Base-by-base conservation (phyloP, 2,113 vertebrate genomes). In the Dryoscopus gambensis region DNA sequence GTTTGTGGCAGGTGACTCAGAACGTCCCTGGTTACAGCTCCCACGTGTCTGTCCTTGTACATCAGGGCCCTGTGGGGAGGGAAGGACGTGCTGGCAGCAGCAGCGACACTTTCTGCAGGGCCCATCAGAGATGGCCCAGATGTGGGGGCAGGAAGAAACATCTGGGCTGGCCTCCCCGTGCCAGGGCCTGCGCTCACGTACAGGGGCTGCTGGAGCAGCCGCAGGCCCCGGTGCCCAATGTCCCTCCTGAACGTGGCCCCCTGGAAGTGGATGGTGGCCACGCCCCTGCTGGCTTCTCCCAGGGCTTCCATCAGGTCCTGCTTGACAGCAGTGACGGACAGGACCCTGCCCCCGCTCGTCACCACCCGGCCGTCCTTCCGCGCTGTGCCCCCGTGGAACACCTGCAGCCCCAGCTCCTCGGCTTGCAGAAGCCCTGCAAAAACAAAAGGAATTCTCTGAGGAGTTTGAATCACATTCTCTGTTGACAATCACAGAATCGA, bases 351-450 rank as follows among this genome's bases (percentile, higher is more conserved):
- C 2, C 99, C 99, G 5, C 92, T 98, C 15, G 98, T 98, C 37
- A 99, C 95, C 87, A 99, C 97, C 60, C 88, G 96, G 30, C 97
- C 98, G 1, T 98, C 98, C 79, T 97, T 98, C 69, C 98, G 93
- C 0, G 93, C 82, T 0, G 99, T 99, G 53, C 98, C 98, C 1
- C 98, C 98, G 5, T 99, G 99, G 97, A 99, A 99, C 50, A 99
- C 98, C 95, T 98, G 98, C 82, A 99, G 94, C 16, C 98, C 99
- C 78, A 93, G 68, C 33, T 98, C 98, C 93, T 97, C 40, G 24
- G 98, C 97, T 76, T 97, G 98, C 53, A 96, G 94, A 30, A 99
- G 92, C 21, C 98, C 99, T 99, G 83, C 62, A 60, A 37, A 55
- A 87, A n/a, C 21, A 50, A 76, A 76, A 28, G 42, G 27, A 70